Evolutionary conservation across 2,888 invertebrate genomes (phyloP).

Genomic region (Incurvaria masculella): DNA sequence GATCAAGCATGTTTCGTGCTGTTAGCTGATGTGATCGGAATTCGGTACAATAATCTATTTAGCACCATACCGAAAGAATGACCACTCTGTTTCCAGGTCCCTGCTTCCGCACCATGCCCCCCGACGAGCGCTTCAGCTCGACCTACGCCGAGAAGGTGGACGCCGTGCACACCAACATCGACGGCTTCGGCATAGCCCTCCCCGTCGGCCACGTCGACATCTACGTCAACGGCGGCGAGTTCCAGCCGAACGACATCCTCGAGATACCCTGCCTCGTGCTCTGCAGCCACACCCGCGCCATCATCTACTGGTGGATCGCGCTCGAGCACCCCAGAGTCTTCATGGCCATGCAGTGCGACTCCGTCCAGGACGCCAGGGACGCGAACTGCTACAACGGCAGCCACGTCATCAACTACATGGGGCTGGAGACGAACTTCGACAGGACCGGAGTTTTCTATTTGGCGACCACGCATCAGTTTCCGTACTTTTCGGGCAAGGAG

Average conservation of each 20-base stretch:
- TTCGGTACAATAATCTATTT: no score
- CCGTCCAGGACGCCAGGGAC: slow-evolving; percentile 36
- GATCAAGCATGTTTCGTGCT: no score
- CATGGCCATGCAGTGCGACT: slow-evolving; percentile 33
- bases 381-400: slow-evolving; percentile 36
- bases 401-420: slow-evolving; percentile 28
- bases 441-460: slow-evolving; percentile 38
- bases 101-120: slow-evolving; percentile 31
- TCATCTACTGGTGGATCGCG: slow-evolving; percentile 43
- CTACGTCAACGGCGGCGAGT: slow-evolving; percentile 45
- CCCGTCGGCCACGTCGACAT: slow-evolving; percentile 38
- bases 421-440: slow-evolving; percentile 32
- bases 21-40: no score
- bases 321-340: slow-evolving; percentile 42
- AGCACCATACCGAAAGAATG: no score
- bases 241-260: slow-evolving; percentile 36
- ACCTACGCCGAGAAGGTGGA: slow-evolving; percentile 34
- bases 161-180: slow-evolving; percentile 43
- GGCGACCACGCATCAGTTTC: slow-evolving; percentile 36
- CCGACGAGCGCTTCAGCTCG: slow-evolving; percentile 24
- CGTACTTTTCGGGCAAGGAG: slow-evolving; percentile 35
- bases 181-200: slow-evolving; percentile 46
- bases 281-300: slow-evolving; percentile 35
- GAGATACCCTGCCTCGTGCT: slow-evolving; percentile 36
- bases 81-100: slow-evolving; percentile 22